phyloP scores from a whole-genome alignment of 2,113 vertebrate species.

The Gopherus evgoodei region DNA sequence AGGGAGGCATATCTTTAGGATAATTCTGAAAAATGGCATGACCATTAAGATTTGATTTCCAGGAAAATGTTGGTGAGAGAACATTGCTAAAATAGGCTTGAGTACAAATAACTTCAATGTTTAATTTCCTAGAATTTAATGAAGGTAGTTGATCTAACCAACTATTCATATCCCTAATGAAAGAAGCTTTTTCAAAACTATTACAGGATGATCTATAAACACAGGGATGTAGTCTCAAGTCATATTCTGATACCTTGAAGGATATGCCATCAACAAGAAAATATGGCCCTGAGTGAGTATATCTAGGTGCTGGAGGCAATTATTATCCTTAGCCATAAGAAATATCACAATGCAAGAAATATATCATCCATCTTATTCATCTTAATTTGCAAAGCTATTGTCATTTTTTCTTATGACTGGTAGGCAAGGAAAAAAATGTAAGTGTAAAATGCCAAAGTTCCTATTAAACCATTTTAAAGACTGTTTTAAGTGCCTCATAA shows the following conservation, averaged over 20 bases:
- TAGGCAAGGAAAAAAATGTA: not conserved
- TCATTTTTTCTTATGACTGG: not conserved
- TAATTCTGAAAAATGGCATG: not conserved
- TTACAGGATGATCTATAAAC: not conserved
- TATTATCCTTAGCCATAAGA: not conserved
- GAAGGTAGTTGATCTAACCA: not conserved
- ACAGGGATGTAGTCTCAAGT: not conserved
- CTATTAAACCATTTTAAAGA: not conserved
- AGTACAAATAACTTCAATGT: not conserved
- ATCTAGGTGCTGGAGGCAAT: not conserved
- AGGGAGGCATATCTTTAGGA: not conserved
- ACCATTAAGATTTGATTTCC: not conserved
- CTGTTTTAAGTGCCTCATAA: not conserved
- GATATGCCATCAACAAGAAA: not conserved
- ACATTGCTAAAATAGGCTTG: not conserved
- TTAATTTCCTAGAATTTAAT: not conserved
- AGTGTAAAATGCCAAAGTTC: not conserved
- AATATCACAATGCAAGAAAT: not conserved
- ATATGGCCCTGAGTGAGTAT: not conserved
- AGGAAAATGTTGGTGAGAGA: not conserved
- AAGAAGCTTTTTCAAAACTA: not conserved
- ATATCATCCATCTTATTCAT: not conserved
- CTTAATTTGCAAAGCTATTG: not conserved
- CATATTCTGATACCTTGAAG: not conserved
- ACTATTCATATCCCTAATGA: not conserved